Base-by-base conservation (phyloP, 2,797 vertebrate species). In the Kryptolebias ocellatus region DNA sequence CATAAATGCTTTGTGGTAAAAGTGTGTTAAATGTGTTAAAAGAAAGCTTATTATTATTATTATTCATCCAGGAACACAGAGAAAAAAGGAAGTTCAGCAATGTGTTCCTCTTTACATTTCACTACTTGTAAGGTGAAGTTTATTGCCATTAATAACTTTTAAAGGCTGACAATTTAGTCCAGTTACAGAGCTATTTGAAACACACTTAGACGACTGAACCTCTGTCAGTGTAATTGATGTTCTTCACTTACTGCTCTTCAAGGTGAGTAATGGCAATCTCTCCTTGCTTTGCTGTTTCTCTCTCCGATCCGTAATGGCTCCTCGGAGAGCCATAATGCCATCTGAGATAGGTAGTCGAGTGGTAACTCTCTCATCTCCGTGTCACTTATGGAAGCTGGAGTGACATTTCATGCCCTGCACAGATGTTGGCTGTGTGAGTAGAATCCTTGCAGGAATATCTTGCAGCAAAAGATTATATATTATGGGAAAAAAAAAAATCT, bases 221-320 rank as follows among this genome's bases (percentile, higher is more conserved):
- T 74, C 68, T 69, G 79, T 79, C 78, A 45, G 72, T 27, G 65
- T 77, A 84, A 90, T 76, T 82, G 83, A 90, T 88, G 86, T 53
- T 66, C 56, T 60, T 83, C 72, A 67, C 80, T 89, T 79, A 80
- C 71, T 81, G 83, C 68, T 61, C 74, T 62, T 84, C 73, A 74
- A 81, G 83, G 80, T 90, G 88, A 92, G 76, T 87, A 89, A 88
- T 81, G 76, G 55, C 60, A 61, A 29, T 72, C 70, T 67, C 70
- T 54, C 74, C 39, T 68, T 53, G 16, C n/a, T 14, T 31, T 72
- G 76, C 69, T 37, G 73, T 67, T 82, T 75, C 74, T 60, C 69
- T 14, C 74, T 70, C 67, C 75, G 53, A 68, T 53, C 45, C 2
- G 1, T 86, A 83, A 87, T 76, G 79, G 71, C 85, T 80, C 85